These are phyloP conservation scores for Carduelis carduelis DNA, from an alignment of 2,797 vertebrate species.

Conservation along the genomic window DNA sequence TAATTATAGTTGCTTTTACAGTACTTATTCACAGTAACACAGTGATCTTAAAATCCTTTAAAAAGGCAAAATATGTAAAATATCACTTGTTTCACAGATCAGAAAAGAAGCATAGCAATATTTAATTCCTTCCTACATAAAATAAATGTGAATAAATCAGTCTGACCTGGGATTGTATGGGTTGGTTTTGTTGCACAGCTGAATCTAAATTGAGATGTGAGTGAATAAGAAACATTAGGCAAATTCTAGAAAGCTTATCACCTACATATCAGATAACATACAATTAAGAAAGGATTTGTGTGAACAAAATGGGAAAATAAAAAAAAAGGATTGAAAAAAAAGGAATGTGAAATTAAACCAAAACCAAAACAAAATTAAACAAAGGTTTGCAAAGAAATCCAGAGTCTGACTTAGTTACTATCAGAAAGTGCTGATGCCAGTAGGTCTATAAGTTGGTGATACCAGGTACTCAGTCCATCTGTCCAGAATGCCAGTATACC, in stretches of 20 bases:
- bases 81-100: not conserved
- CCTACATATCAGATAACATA: not conserved
- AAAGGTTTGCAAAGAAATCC: not conserved
- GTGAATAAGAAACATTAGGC: not conserved
- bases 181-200: not conserved
- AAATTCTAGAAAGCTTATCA: not conserved
- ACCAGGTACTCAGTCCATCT: not conserved
- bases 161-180: not conserved
- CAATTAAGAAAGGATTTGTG: not conserved
- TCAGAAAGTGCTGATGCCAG: not conserved
- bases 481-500: not conserved
- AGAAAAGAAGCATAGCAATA: not conserved
- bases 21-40: not conserved
- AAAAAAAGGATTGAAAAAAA: not conserved
- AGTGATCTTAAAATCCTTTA: not conserved
- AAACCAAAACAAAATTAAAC: not conserved
- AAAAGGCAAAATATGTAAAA: not conserved
- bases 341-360: not conserved
- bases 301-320: not conserved
- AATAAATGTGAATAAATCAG: not conserved
- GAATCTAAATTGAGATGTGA: not conserved
- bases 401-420: not conserved
- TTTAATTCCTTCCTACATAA: not conserved
- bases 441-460: not conserved
- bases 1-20: not conserved